Evolutionary conservation across 2,113 vertebrate genomes (phyloP), one percentile per base, ranked within the genome.

Genomic region (Syrmaticus mikado): DNA sequence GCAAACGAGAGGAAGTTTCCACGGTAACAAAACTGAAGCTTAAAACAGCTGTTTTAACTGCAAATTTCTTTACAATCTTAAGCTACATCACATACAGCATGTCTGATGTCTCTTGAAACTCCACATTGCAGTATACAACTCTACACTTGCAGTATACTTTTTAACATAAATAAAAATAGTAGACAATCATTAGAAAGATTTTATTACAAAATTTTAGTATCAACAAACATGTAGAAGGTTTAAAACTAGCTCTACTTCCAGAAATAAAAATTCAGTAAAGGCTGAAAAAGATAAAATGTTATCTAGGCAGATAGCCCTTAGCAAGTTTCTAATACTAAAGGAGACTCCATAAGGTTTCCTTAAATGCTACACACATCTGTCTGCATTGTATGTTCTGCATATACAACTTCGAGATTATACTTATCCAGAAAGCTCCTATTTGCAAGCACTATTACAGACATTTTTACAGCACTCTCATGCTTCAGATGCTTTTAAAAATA

Each of bases 201-300:
- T 97, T 96, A 97, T 95, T 95, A 94, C 32, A 95, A 97, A 97
- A 94, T 91, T 75, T 79, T 8, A 85, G 85, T 36, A 86, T 91
- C 65, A 62, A 86, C 40, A 87, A 79, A 64, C 57, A 84, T 75
- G 32, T 85, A 85, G 80, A 92, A 94, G 41, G 61, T 25, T 92
- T 89, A 58, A 81, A 90, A 81, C 8, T 32, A 82, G 11, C 25
- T 87, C 28, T 66, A 46, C 11, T 89, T 74, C 52, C 48, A 88
- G 66, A 41, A 90, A 75, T 70, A 94, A 79, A 81, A 89, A 60
- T 24, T 79, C 50, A 78, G 21, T 60, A 77, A 91, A 41, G 57
- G 21, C 36, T 76, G 21, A n/a, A 85, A 87, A 48, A 93, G 14
- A 36, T 75, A 64, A 46, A n/a, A 3, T 68, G n/a, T 36, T 78